A percentile compares a stretch with the other conserved stretches of the same genome.
phyloP scores from a whole-genome alignment of 2,113 vertebrate genomes.

The Leucopsar rothschildi region DNA sequence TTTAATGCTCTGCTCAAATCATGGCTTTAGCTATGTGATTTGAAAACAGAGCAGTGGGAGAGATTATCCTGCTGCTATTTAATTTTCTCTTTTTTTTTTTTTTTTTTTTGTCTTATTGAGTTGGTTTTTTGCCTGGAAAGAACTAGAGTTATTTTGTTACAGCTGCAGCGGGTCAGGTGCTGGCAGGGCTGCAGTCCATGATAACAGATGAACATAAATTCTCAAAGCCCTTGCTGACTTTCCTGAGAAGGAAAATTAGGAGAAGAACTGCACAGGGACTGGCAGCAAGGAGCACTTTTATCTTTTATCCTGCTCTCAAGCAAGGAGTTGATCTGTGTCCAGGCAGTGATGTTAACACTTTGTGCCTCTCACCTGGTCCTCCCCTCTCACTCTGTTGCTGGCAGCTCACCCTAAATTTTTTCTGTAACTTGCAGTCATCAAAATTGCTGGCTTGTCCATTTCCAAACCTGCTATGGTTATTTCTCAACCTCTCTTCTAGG shows the following conservation, averaged over 20 bases:
- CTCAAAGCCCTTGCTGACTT: neutral
- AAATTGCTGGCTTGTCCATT: neutral
- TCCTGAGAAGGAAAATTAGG: neutral
- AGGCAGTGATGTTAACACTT: neutral
- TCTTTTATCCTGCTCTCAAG: neutral
- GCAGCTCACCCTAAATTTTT: neutral
- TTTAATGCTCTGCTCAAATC: neutral
- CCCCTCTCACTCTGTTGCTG: neutral
- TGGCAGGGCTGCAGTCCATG: neutral
- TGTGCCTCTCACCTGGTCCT: neutral
- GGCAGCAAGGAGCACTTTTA: neutral
- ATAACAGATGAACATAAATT: neutral
- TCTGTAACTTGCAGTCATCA: neutral
- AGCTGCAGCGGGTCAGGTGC: neutral
- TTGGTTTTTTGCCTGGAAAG: neutral
- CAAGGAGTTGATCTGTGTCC: neutral
- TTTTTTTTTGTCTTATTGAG: neutral
- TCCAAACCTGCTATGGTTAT: neutral
- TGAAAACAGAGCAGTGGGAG: neutral
- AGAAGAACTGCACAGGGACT: neutral
- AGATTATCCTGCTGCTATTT: neutral
- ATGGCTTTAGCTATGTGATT: neutral
- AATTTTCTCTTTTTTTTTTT: fast-evolving
- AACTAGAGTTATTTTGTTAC: neutral
- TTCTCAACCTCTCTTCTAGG: neutral